Evolutionary conservation across 1,140 invertebrate species (phyloP), one percentile per base, ranked within the genome.

Genomic region (Bombus impatiens): DNA sequence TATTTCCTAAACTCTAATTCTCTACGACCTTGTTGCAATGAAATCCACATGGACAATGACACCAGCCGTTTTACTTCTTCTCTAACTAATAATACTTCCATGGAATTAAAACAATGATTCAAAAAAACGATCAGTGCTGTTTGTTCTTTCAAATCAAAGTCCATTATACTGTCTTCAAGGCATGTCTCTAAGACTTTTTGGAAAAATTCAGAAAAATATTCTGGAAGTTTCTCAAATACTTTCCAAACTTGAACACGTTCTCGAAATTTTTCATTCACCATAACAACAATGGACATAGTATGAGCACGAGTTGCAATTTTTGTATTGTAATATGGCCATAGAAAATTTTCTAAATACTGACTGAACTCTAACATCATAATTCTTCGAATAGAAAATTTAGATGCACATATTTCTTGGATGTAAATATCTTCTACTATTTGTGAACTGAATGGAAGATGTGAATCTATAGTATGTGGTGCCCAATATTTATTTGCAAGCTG

Each of bases 211-310:
- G 97, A 95, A 95, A 99, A 99, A 83, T 99, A 96, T 1, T 97
- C 96, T 1, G 98, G 97, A 59, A 97, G 95, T 88, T 97, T 97
- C 85, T 98, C 96, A 91, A 99, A 99, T 28, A 97, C 96, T 96
- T 98, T 97, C 99, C 99, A 99, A n/a, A 99, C 98, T 86, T 98
- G 97, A 25, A 99, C 98, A 89, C 99, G 95, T 95, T 99, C 99
- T 28, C 99, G 95, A 93, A 99, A 99, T 94, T 99, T 99, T 93
- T 99, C 99, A 96, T 99, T 99, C 22, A 99, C 97, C 98, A 99
- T 99, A 1, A 98, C 97, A 57, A 99, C 97, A 87, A 99, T 99
- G 0, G 99, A 99, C 97, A 99, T 97, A 86, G 99, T 97, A 94
- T 99, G 98, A 5, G 97, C 96, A 87, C 97, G 96, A 0, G 97